A percentile compares a stretch with the other conserved stretches of the same genome.
These are phyloP conservation scores for Physocephala rufipes DNA, from an alignment of 2,888 invertebrate species.

Conservation along the genomic window DNA sequence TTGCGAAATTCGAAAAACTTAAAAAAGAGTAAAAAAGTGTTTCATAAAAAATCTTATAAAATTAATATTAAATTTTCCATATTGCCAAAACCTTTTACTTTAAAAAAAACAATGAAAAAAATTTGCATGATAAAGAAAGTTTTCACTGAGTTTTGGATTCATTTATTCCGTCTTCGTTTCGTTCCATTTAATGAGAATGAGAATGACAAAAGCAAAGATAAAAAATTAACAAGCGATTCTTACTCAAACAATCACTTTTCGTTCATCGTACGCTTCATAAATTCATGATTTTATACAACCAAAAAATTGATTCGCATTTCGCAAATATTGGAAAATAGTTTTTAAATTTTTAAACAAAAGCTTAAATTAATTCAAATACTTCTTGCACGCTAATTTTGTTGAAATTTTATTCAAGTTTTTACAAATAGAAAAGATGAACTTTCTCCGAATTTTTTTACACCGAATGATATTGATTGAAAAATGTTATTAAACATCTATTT, in stretches of 20 bases:
- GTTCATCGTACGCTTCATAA: slow-evolving; percentile 5
- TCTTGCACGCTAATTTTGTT: slow-evolving; percentile 25
- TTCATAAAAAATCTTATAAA: too few relatives aligned
- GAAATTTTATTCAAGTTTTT: neutral
- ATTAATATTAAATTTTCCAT: too few relatives aligned
- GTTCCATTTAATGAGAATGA: neutral
- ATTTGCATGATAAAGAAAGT: slow-evolving; percentile 17
- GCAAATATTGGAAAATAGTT: neutral
- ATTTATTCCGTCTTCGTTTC: neutral
- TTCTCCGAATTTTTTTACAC: neutral
- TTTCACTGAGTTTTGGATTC: too few relatives aligned
- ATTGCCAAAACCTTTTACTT: neutral
- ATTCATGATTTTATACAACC: neutral
- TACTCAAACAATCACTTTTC: slow-evolving; percentile 5
- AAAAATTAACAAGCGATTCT: neutral
- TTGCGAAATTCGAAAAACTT: too few relatives aligned
- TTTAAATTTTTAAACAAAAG: neutral
- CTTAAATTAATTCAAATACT: neutral
- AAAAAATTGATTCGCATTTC: neutral
- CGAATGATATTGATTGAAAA: neutral
- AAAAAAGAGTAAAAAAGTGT: too few relatives aligned
- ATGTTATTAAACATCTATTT: neutral
- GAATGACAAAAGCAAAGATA: too few relatives aligned
- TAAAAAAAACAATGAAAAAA: neutral
- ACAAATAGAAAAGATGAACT: neutral